phyloP scores from a whole-genome alignment of 2,797 vertebrate genomes.

The Trichosurus vulpecula region DNA sequence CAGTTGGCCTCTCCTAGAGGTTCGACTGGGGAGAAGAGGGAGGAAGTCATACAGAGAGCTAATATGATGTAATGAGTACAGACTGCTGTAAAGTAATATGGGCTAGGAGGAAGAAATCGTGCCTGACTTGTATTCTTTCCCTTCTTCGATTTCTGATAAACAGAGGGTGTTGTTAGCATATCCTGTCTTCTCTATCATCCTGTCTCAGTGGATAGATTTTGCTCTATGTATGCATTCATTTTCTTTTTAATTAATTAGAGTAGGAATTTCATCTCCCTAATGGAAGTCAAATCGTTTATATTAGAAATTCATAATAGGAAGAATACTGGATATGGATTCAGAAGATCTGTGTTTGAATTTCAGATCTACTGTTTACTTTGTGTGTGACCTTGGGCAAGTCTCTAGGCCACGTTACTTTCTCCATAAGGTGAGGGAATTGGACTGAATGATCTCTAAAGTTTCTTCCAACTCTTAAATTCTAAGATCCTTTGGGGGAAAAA shows the following conservation, averaged over 20 bases:
- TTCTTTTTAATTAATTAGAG: conserved; percentile 18
- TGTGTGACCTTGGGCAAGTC: not conserved
- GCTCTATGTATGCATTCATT: conserved; percentile 11
- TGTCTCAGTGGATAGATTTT: not conserved
- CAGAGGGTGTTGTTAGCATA: not conserved
- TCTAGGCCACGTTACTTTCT: not conserved
- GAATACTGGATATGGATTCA: not conserved
- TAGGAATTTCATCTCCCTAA: not conserved
- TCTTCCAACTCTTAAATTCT: not conserved
- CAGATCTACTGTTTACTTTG: not conserved
- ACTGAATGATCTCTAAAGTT: not conserved
- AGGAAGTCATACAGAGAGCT: conserved; percentile 10
- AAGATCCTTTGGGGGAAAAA: fast-evolving
- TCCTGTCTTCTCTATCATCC: not conserved
- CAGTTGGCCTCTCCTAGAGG: not conserved
- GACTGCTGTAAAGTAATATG: not conserved
- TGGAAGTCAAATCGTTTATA: not conserved
- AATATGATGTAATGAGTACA: conserved; percentile 25
- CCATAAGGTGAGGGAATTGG: not conserved
- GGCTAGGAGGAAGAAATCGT: not conserved
- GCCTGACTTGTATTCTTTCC: conserved; percentile 23
- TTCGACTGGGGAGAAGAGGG: conserved; percentile 13
- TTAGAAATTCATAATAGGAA: not conserved
- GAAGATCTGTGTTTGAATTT: not conserved
- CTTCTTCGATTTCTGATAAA: not conserved